Conservation (phyloP, 2,113 vertebrate genomes). For the Alexandromys fortis region DNA sequence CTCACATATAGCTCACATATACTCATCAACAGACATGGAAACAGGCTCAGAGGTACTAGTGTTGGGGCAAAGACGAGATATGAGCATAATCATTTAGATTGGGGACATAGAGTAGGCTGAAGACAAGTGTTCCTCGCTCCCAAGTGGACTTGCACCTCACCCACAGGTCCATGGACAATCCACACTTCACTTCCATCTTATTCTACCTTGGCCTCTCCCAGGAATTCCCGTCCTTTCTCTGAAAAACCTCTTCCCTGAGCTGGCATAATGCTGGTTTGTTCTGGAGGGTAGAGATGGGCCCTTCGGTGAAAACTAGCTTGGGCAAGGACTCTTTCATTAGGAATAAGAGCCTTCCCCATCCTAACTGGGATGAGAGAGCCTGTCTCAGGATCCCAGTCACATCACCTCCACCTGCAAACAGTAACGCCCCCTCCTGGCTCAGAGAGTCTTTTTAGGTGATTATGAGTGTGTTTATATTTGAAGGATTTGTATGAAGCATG, state of each 20-base stretch:
- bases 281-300: not conserved
- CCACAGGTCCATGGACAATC: not conserved
- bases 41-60: not conserved
- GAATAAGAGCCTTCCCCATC: not conserved
- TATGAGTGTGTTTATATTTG: not conserved
- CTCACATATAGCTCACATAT: not conserved
- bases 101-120: not conserved
- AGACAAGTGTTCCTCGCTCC: rapidly evolving
- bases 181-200: too few species aligned
- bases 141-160: not conserved
- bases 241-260: not conserved
- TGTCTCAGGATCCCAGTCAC: not conserved
- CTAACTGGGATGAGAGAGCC: not conserved
- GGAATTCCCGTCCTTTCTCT: not conserved
- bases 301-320: rapidly evolving
- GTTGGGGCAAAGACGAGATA: too few species aligned
- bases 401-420: not conserved
- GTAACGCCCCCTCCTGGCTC: not conserved
- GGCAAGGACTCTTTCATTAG: not conserved
- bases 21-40: not conserved
- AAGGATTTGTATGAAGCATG: not conserved
- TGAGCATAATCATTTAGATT: not conserved
- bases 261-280: not conserved
- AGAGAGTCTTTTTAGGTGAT: not conserved
- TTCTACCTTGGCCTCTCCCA: not conserved